Evolutionary conservation across 2,113 vertebrate species (phyloP).

Genomic region (Syrmaticus mikado): DNA sequence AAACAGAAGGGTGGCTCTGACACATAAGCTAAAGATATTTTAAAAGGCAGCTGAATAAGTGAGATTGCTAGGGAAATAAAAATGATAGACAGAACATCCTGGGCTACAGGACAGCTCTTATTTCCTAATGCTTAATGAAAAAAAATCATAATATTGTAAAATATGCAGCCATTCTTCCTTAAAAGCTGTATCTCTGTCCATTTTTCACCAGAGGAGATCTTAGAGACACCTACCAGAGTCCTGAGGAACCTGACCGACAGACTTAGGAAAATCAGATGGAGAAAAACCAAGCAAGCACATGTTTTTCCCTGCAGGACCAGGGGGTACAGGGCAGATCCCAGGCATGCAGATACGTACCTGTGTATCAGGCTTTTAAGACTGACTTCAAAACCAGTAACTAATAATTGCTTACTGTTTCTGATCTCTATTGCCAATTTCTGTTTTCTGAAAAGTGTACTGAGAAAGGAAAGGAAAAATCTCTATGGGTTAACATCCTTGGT

Average conservation of each 20-base stretch:
- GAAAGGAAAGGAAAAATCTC: not conserved
- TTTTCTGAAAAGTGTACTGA: not conserved
- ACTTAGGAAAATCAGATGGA: not conserved
- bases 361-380: not conserved
- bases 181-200: not conserved
- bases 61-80: not conserved
- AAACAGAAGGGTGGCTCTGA: not conserved
- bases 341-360: not conserved
- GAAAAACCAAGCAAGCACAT: not conserved
- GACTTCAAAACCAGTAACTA: not conserved
- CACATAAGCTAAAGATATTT: not conserved
- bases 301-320: not conserved
- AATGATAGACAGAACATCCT: not conserved
- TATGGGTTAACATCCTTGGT: not conserved
- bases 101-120: not conserved
- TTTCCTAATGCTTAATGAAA: not conserved
- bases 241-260: not conserved
- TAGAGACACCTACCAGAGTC: not conserved
- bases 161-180: accelerated
- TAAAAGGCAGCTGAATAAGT: not conserved
- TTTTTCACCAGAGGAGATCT: not conserved
- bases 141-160: not conserved
- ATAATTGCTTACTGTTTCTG: not conserved
- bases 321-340: not conserved
- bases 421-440: not conserved